These are phyloP conservation scores for Chlamydotis undulata DNA, from an alignment of 2,113 vertebrate species.

Conservation along the genomic window DNA sequence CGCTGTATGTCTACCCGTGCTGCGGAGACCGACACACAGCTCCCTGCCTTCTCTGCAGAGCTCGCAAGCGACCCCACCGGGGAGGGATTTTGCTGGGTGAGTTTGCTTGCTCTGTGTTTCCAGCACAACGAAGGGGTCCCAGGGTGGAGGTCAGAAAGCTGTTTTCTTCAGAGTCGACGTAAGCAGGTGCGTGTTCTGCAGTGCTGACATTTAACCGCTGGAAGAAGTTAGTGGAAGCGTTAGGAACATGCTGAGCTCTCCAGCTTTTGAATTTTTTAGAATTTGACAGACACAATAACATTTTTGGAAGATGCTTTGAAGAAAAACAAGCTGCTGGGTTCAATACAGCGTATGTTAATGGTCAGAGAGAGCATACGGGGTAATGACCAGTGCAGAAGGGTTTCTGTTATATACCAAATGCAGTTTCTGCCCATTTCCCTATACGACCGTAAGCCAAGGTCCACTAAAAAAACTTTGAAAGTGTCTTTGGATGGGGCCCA, in stretches of 20 bases:
- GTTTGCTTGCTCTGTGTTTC: background rate
- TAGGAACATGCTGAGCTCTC: background rate
- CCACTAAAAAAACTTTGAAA: background rate
- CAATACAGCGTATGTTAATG: rapidly evolving
- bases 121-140: background rate
- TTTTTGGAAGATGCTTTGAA: background rate
- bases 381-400: background rate
- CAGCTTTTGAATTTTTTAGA: background rate
- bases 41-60: background rate
- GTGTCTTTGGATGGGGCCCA: background rate
- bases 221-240: background rate
- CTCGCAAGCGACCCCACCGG: rapidly evolving
- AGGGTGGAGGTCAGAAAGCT: background rate
- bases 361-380: background rate
- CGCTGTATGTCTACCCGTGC: background rate
- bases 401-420: background rate
- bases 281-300: background rate
- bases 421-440: background rate
- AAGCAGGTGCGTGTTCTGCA: background rate
- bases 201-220: background rate
- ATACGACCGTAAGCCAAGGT: background rate
- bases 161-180: rapidly evolving
- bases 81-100: background rate
- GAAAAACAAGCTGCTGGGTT: background rate
- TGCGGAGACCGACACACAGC: background rate